These are phyloP conservation scores for Notarius quadriscutis DNA, from an alignment of 2,113 vertebrate genomes.

Conservation along the genomic window DNA sequence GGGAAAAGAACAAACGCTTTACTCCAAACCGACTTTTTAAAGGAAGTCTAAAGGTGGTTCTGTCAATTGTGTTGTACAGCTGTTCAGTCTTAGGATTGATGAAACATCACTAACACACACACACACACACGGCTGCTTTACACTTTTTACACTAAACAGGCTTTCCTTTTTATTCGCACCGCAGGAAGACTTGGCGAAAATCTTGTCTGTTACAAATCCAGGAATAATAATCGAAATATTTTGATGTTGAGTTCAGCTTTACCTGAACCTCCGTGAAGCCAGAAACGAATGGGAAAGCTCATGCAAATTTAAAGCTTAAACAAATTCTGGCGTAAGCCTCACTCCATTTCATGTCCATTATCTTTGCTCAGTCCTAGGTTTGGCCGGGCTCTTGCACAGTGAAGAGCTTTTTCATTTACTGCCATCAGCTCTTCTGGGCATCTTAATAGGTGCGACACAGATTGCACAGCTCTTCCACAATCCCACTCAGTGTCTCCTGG, in stretches of 20 bases:
- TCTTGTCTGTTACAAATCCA: background rate
- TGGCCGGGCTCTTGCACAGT: too few species aligned
- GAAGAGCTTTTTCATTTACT: too few species aligned
- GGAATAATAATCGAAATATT: background rate
- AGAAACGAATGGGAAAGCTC: background rate
- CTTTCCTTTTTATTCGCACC: background rate
- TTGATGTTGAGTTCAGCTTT: background rate
- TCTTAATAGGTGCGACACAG: too few species aligned
- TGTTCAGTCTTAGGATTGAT: background rate
- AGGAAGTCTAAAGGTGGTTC: background rate
- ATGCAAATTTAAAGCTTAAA: conserved; percentile 19
- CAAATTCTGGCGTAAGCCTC: background rate
- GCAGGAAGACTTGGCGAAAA: background rate
- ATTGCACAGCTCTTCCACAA: too few species aligned
- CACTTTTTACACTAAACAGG: background rate
- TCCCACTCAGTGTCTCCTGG: too few species aligned
- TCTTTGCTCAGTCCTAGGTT: too few species aligned
- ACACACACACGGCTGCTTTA: background rate
- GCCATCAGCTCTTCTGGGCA: too few species aligned
- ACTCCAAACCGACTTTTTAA: background rate
- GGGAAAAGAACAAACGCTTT: background rate
- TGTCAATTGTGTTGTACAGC: background rate
- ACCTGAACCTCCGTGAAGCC: background rate
- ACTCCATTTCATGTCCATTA: too few species aligned
- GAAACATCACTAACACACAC: background rate